Percentiles rank a stretch among this genome's conserved stretches.
These are phyloP conservation scores for Latrodectus hesperus DNA, from an alignment of 2,888 invertebrate species.

Conservation along the genomic window DNA sequence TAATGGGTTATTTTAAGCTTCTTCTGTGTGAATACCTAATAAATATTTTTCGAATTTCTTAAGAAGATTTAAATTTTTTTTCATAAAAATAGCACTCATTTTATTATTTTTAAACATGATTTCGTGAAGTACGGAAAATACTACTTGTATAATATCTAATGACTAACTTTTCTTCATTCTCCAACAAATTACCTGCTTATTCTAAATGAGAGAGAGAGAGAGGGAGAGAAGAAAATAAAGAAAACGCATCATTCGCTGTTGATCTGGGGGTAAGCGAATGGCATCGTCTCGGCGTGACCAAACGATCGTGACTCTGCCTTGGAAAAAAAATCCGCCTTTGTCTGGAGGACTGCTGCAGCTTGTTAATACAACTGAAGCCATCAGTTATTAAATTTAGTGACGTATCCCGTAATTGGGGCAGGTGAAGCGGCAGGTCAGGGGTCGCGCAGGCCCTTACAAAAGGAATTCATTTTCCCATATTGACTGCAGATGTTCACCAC, in stretches of 20 bases:
- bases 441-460: constrained; percentile 4
- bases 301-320: constrained; percentile 41
- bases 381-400: constrained; percentile 41
- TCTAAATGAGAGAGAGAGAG: not conserved
- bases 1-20: too few relatives aligned
- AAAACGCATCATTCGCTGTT: too few relatives aligned
- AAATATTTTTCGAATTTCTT: not conserved
- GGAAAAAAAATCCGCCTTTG: not conserved
- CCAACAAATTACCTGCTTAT: not conserved
- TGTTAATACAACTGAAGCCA: constrained; percentile 23
- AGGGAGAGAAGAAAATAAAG: too few relatives aligned
- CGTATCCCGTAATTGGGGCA: constrained; percentile 48
- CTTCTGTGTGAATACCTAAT: too few relatives aligned
- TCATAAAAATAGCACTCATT: not conserved
- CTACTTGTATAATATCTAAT: not conserved
- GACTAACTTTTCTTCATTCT: not conserved
- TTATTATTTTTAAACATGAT: not conserved
- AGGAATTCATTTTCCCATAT: constrained; percentile 21
- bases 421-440: constrained; percentile 17
- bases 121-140: not conserved
- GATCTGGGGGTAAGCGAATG: constrained; percentile 42
- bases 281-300: constrained; percentile 58
- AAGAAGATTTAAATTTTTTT: not conserved
- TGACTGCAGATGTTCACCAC: constrained; percentile 27
- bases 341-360: not conserved